Base-by-base conservation (phyloP, 2,888 invertebrate genomes). In the Pseudanteris insignis region DNA sequence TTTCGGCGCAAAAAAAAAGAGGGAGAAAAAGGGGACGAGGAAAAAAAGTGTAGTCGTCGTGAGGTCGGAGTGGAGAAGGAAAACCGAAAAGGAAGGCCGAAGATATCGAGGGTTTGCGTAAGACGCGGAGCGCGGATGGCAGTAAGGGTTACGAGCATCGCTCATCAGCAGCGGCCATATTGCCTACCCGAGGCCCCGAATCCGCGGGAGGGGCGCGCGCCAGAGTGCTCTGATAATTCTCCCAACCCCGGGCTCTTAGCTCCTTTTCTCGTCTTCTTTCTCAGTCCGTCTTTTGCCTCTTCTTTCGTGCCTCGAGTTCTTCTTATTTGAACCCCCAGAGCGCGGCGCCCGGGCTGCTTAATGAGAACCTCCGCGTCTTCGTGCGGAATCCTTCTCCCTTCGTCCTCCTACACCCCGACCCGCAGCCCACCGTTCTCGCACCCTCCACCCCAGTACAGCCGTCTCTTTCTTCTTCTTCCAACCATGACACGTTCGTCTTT, bases 151-250 rank as follows among this genome's bases (percentile, higher is more conserved):
- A 73, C 74, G 74, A 75, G 76, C 76, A 79, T n/a, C n/a, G n/a
- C n/a, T n/a, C n/a, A n/a, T n/a, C n/a, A n/a, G n/a, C n/a, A 73
- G 74, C 79, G 73, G 77, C 78, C 77, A 78, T 79, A 78, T 78
- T 78, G 76, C 74, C 71, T 53, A 50, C 71, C 69, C 41, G 67
- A 29, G 44, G 62, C 63, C 64, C 63, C 64, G 43, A 53, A 63
- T 36, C 48, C 38, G 33, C 60, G 44, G 47, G 69, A 68, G 54
- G 59, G 54, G 65, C 63, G 68, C 68, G 70, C 71, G 74, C 74
- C 13, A 10, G 51, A 51, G 34, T 21, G 73, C 72, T 72, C 74
- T 76, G 78, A n/a, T n/a, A n/a, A n/a, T n/a, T n/a, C n/a, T n/a
- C 73, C 71, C 73, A 74, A 70, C 69, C 61, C 65, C 70, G 68